Percentiles rank a stretch among this genome's conserved stretches.
Evolutionary conservation across 2,888 invertebrate species (phyloP).

Genomic region (Eurytoma adleriae): DNA sequence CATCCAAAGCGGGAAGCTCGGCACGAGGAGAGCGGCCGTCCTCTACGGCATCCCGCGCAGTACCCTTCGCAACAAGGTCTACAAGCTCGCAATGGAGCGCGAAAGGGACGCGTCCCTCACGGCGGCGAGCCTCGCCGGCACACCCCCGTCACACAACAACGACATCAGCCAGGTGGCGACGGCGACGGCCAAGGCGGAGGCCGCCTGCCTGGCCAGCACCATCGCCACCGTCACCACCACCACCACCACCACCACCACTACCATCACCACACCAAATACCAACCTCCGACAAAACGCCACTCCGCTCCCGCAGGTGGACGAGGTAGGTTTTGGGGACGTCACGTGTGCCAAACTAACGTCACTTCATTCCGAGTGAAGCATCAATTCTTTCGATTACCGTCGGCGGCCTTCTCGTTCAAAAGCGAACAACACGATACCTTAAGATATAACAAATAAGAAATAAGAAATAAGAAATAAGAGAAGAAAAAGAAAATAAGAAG

Average conservation of each 20-base stretch:
- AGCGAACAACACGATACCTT: too few species aligned
- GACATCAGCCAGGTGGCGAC: constrained; percentile 60
- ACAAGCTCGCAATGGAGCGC: constrained; percentile 86
- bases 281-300: constrained; percentile 71
- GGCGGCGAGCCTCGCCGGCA: constrained; percentile 69
- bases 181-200: constrained; percentile 63
- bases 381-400: too few species aligned
- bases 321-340: constrained; percentile 73
- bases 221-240: constrained; percentile 64
- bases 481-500: too few species aligned
- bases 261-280: constrained; percentile 71
- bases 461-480: too few species aligned
- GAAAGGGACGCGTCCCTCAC: constrained; percentile 82
- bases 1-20: constrained; percentile 94
- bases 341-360: constrained; percentile 17
- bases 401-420: too few species aligned
- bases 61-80: constrained; percentile 96
- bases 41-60: constrained; percentile 98
- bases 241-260: constrained; percentile 68
- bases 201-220: constrained; percentile 67
- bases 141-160: constrained; percentile 60
- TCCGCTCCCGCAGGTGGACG: constrained; percentile 74
- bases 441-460: too few species aligned
- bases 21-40: constrained; percentile 94
- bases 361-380: too few species aligned